Percentiles rank a stretch among this genome's conserved stretches.
These are phyloP conservation scores for Cryptus viduatorius DNA, from an alignment of 2,888 invertebrate species.

Conservation along the genomic window DNA sequence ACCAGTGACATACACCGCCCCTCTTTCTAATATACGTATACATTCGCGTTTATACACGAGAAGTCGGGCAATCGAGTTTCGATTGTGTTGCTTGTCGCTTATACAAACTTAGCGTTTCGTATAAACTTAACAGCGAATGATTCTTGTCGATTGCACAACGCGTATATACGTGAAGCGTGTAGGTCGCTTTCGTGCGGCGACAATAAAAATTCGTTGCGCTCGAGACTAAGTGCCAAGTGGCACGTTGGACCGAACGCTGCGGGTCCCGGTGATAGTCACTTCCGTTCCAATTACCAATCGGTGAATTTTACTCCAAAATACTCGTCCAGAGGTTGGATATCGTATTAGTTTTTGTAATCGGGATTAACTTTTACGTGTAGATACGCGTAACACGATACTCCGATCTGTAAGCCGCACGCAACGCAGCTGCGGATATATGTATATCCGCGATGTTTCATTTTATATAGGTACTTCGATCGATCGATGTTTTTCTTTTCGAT, in stretches of 20 bases:
- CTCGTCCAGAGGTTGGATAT: too few relatives aligned
- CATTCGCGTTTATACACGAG: slow-evolving; percentile 42
- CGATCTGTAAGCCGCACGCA: slow-evolving; percentile 26
- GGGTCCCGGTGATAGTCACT: slow-evolving; percentile 60
- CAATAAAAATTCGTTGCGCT: slow-evolving; percentile 31
- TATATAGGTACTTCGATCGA: too few relatives aligned
- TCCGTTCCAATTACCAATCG: slow-evolving; percentile 66
- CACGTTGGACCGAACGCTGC: slow-evolving; percentile 53
- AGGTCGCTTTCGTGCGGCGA: not conserved
- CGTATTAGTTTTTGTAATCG: slow-evolving; percentile 27
- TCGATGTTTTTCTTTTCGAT: too few relatives aligned
- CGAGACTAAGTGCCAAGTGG: slow-evolving; percentile 13
- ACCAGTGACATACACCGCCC: slow-evolving; percentile 9
- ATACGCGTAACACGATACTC: slow-evolving; percentile 64
- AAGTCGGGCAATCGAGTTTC: not conserved
- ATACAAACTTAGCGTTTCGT: slow-evolving; percentile 35
- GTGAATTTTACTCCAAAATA: slow-evolving; percentile 30
- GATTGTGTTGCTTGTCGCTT: slow-evolving; percentile 36
- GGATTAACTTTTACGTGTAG: slow-evolving; percentile 58
- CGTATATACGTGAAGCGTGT: not conserved
- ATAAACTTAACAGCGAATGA: slow-evolving; percentile 15
- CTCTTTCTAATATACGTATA: slow-evolving; percentile 13
- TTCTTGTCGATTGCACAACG: slow-evolving; percentile 55
- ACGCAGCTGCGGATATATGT: too few relatives aligned
- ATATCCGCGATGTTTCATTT: too few relatives aligned